Evolutionary conservation across 2,888 invertebrate species (phyloP).

Genomic region (Cremastobaeus sp.): DNA sequence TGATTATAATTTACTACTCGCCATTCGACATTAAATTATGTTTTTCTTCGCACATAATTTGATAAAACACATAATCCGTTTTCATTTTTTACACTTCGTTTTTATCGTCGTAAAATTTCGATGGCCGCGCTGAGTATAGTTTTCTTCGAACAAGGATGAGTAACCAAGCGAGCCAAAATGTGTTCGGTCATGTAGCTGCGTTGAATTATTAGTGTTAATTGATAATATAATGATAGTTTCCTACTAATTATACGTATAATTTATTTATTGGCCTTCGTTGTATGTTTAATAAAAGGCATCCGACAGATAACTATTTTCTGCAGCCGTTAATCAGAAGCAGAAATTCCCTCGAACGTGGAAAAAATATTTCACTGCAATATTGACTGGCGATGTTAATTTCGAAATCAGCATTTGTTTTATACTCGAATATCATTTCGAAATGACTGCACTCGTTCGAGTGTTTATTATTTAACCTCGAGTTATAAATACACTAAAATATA

Average conservation of each 20-base stretch:
- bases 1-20: too few species aligned
- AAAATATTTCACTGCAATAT: too few species aligned
- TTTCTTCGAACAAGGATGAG: constrained; percentile 48
- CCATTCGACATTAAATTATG: too few species aligned
- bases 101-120: constrained; percentile 54
- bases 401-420: too few species aligned
- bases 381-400: too few species aligned
- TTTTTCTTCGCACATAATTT: too few species aligned
- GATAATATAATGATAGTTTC: constrained; percentile 30
- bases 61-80: too few species aligned
- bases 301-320: too few species aligned
- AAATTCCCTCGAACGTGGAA: too few species aligned
- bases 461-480: constrained; percentile 39
- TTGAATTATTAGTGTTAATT: constrained; percentile 49
- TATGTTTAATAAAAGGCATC: too few species aligned
- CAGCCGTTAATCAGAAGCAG: too few species aligned
- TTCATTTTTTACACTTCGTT: too few species aligned
- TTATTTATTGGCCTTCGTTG: constrained; percentile 42
- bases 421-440: constrained; percentile 13
- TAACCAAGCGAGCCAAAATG: constrained; percentile 56
- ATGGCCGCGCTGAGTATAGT: constrained; percentile 39
- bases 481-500: constrained; percentile 36
- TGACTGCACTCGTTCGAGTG: constrained; percentile 12
- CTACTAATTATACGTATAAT: constrained; percentile 33
- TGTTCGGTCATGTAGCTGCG: constrained; percentile 53